A percentile compares a stretch with the other conserved stretches of the same genome.
Evolutionary conservation across 2,113 vertebrate genomes (phyloP).

Genomic region (Pygoscelis adeliae): DNA sequence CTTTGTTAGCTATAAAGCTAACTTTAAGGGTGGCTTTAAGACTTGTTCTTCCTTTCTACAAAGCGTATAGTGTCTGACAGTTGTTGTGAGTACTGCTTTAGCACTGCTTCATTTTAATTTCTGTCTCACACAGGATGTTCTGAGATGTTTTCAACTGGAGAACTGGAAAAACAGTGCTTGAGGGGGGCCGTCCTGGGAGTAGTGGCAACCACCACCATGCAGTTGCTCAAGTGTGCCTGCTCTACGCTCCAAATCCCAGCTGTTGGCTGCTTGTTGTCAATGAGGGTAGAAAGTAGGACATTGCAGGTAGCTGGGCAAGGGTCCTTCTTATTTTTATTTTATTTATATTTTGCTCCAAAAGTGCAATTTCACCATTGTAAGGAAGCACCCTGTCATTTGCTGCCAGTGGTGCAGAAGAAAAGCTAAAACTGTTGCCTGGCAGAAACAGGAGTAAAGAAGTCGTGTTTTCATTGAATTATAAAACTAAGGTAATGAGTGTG

Average conservation of each 20-base stretch:
- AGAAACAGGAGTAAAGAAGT: not conserved
- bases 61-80: accelerated
- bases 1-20: not conserved
- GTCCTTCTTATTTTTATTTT: not conserved
- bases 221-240: not conserved
- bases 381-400: not conserved
- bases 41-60: not conserved
- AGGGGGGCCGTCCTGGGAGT: not conserved
- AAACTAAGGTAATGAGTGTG: slow-evolving; percentile 54
- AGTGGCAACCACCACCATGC: not conserved
- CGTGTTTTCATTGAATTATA: slow-evolving; percentile 36
- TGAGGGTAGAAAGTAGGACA: not conserved
- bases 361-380: not conserved
- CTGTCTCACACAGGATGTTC: not conserved
- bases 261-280: not conserved
- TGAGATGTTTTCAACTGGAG: not conserved
- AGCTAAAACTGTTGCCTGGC: not conserved
- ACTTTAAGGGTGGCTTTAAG: not conserved
- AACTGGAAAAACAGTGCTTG: not conserved
- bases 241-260: not conserved
- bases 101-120: not conserved
- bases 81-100: not conserved
- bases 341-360: not conserved
- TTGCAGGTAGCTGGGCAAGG: not conserved
- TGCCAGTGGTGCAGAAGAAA: not conserved